Evolutionary conservation across 2,113 vertebrate genomes (phyloP).

Genomic region (Empidonax traillii): DNA sequence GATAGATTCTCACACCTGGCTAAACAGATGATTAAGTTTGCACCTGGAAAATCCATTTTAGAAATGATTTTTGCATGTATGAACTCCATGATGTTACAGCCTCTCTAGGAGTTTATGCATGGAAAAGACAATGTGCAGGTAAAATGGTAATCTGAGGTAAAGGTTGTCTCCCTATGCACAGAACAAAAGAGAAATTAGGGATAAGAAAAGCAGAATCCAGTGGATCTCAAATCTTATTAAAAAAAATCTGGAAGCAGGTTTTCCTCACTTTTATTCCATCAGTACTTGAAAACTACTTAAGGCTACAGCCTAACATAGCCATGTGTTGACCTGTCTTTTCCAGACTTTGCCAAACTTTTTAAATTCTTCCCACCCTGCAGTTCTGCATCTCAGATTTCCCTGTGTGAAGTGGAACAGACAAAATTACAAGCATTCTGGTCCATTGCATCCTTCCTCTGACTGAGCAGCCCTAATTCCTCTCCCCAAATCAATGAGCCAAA

Average conservation of each 20-base stretch:
- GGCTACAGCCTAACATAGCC: neutral
- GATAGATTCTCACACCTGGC: slow-evolving; percentile 51
- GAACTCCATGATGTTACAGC: neutral
- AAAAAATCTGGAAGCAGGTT: neutral
- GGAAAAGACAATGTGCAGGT: neutral
- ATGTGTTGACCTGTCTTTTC: neutral
- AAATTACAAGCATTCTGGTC: neutral
- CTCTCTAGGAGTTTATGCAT: neutral
- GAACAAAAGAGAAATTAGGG: neutral
- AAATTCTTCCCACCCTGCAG: neutral
- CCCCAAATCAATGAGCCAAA: neutral
- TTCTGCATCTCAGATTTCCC: neutral
- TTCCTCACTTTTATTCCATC: neutral
- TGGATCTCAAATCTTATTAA: neutral
- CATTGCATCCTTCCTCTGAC: neutral
- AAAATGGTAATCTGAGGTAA: neutral
- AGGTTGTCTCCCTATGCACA: neutral
- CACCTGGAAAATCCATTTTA: slow-evolving; percentile 25
- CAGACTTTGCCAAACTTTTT: neutral
- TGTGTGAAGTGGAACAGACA: neutral
- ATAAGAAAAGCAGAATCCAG: neutral
- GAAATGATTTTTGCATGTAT: neutral
- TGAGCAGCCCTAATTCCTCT: neutral
- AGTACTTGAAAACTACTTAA: slow-evolving; percentile 7
- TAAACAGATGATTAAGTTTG: slow-evolving; percentile 21